Percentiles rank a stretch among this genome's conserved stretches.
Evolutionary conservation across 1,140 invertebrate species (phyloP).

Genomic region (Zaprionus inermis): DNA sequence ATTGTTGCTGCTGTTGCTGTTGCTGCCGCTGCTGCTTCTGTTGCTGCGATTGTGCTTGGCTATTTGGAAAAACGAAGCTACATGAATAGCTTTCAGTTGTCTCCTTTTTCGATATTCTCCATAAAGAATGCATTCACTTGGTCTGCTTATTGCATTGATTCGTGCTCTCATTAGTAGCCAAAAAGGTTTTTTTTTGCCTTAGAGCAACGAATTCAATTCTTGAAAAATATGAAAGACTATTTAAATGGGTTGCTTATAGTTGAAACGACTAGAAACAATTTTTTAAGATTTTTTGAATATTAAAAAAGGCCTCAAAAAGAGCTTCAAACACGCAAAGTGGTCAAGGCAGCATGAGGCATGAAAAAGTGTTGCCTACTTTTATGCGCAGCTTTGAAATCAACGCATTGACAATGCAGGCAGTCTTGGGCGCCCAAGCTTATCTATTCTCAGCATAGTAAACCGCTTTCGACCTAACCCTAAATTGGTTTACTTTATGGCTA

Average conservation of each 20-base stretch:
- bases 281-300: too few species aligned
- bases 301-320: too few species aligned
- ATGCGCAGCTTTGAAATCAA: too few species aligned
- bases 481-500: slow-evolving; percentile 25
- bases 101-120: slow-evolving; percentile 10
- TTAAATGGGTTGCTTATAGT: not conserved
- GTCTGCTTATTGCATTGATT: slow-evolving; percentile 12
- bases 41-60: slow-evolving; percentile 9
- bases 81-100: not conserved
- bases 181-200: not conserved
- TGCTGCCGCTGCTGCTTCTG: slow-evolving; percentile 1
- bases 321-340: too few species aligned
- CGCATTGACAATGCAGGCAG: too few species aligned
- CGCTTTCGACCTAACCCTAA: not conserved
- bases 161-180: slow-evolving; percentile 1
- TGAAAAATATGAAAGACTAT: not conserved
- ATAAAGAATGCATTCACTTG: slow-evolving; percentile 18
- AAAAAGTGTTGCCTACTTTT: too few species aligned
- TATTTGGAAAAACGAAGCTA: slow-evolving; percentile 14
- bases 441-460: not conserved
- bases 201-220: not conserved
- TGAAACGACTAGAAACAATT: not conserved
- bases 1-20: slow-evolving; percentile 31
- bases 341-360: too few species aligned
- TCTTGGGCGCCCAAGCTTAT: too few species aligned